Evolutionary conservation across 2,888 invertebrate species (phyloP).

Genomic region (Sceliomorpha sp.): DNA sequence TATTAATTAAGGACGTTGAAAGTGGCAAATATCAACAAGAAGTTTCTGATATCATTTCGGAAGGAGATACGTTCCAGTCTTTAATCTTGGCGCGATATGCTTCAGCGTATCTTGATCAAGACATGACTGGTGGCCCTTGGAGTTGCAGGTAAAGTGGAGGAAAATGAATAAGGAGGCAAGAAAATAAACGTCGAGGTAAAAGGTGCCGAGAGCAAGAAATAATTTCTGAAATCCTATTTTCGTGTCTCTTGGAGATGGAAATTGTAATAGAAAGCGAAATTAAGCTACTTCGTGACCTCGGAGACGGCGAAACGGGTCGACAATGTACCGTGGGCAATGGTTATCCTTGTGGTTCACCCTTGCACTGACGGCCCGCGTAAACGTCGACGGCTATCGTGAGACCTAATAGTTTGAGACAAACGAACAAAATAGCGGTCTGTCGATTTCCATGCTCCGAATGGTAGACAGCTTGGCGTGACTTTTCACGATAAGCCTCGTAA

Average conservation of each 20-base stretch:
- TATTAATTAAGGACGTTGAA: too few relatives aligned
- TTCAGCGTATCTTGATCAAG: neutral
- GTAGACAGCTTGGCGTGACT: conserved; percentile 42
- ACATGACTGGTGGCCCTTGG: neutral
- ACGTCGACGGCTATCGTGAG: conserved; percentile 18
- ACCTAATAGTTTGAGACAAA: conserved; percentile 35
- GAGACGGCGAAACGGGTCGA: conserved; percentile 18
- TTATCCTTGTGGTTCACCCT: conserved; percentile 29
- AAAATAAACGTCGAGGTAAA: conserved; percentile 5
- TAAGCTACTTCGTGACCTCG: conserved; percentile 35
- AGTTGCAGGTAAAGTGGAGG: neutral
- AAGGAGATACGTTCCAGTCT: too few relatives aligned
- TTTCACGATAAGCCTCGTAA: conserved; percentile 32
- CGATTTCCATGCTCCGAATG: conserved; percentile 22
- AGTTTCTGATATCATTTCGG: too few relatives aligned
- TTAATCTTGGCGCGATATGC: too few relatives aligned
- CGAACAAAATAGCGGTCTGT: conserved; percentile 31
- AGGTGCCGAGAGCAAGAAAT: conserved; percentile 17
- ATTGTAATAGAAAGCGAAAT: conserved; percentile 34
- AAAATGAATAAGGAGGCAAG: conserved; percentile 4
- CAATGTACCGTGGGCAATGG: conserved; percentile 36
- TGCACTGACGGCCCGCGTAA: conserved; percentile 22
- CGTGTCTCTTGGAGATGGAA: conserved; percentile 26
- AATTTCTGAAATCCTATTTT: conserved; percentile 36
- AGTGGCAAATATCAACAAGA: too few relatives aligned